Conservation (phyloP, 2,113 vertebrate genomes). For the Microtus richardsoni region DNA sequence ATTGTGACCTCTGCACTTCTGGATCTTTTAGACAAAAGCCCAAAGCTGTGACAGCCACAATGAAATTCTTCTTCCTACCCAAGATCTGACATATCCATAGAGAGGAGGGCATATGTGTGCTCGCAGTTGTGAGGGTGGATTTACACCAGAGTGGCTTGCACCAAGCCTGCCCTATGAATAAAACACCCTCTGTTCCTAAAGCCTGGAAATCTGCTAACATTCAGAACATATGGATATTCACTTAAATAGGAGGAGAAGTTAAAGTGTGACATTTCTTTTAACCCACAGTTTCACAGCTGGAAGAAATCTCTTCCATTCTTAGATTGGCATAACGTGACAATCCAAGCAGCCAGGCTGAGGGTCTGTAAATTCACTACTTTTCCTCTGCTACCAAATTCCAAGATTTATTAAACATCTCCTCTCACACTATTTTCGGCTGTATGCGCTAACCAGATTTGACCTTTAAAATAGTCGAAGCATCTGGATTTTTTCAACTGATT, state of each 20-base stretch:
- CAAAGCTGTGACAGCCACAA: constrained; percentile 50
- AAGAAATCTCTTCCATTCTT: constrained; percentile 77
- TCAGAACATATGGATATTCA: constrained; percentile 80
- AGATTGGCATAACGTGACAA: constrained; percentile 74
- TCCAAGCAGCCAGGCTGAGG: constrained; percentile 62
- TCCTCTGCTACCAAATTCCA: constrained; percentile 75
- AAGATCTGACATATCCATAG: constrained; percentile 69
- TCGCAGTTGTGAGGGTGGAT: constrained; percentile 50
- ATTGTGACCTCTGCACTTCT: constrained; percentile 73
- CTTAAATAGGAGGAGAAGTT: constrained; percentile 70
- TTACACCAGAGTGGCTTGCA: constrained; percentile 63
- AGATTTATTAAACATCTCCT: constrained; percentile 78
- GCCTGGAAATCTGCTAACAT: constrained; percentile 77
- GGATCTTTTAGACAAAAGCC: constrained; percentile 70
- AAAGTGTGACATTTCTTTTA: constrained; percentile 79
- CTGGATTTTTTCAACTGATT: constrained; percentile 75
- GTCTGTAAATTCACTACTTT: constrained; percentile 74
- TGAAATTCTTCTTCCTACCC: constrained; percentile 68
- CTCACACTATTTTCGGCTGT: constrained; percentile 64
- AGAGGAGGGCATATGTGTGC: constrained; percentile 34
- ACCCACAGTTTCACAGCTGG: constrained; percentile 81
- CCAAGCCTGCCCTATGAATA: constrained; percentile 68
- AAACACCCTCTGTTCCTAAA: constrained; percentile 70
- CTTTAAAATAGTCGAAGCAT: constrained; percentile 74
- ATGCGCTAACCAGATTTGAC: constrained; percentile 72